phyloP scores from a whole-genome alignment of 2,888 invertebrate genomes.

The Sinopyrophorus schimmeli region DNA sequence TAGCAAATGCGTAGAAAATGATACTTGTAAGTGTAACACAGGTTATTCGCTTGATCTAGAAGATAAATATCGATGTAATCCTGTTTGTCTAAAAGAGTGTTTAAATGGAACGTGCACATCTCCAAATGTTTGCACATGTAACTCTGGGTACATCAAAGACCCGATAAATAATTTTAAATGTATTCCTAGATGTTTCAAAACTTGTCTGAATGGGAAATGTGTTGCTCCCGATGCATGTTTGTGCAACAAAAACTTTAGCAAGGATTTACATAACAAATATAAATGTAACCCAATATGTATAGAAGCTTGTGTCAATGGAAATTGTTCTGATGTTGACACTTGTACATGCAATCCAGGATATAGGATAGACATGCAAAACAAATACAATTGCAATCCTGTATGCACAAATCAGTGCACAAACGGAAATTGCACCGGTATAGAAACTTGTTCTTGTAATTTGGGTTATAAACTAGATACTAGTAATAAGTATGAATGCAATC shows the following conservation, averaged over 20 bases:
- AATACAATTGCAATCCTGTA: conserved; percentile 28
- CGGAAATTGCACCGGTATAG: conserved; percentile 27
- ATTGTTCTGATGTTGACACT: conserved; percentile 28
- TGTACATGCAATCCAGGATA: conserved; percentile 32
- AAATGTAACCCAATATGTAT: conserved; percentile 29
- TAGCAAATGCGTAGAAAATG: conserved; percentile 55
- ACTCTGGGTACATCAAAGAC: conserved; percentile 30
- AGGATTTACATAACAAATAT: conserved; percentile 12
- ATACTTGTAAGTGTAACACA: conserved; percentile 34
- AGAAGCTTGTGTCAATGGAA: conserved; percentile 27
- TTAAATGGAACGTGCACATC: conserved; percentile 56
- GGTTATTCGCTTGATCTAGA: conserved; percentile 30
- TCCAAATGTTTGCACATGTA: conserved; percentile 45
- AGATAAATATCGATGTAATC: conserved; percentile 28
- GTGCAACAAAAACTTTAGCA: conserved; percentile 24
- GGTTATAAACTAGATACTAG: conserved; percentile 20
- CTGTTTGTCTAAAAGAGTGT: conserved; percentile 43
- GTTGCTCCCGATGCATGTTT: conserved; percentile 32
- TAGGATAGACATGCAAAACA: conserved; percentile 2
- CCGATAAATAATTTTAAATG: conserved; percentile 15
- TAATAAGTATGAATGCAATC: conserved; percentile 40
- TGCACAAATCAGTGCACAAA: conserved; percentile 31
- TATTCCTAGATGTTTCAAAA: conserved; percentile 12
- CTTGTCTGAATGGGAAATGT: conserved; percentile 24
- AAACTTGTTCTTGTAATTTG: conserved; percentile 31